These are phyloP conservation scores for Antidorcas marsupialis DNA, from an alignment of 2,113 vertebrate species.

Conservation along the genomic window DNA sequence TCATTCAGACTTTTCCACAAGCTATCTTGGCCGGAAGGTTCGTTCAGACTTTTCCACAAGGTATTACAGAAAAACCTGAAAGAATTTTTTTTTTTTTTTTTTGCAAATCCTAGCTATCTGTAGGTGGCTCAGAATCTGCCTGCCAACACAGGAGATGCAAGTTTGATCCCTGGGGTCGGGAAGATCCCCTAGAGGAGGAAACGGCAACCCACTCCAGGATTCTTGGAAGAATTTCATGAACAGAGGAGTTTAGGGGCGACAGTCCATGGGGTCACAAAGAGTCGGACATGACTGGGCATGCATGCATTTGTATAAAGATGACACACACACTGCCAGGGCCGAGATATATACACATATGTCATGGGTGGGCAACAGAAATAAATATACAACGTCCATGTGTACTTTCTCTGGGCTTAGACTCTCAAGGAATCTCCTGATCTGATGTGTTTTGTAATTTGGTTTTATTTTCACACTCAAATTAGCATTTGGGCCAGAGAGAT, in stretches of 20 bases:
- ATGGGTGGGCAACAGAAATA: background rate
- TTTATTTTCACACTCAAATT: background rate
- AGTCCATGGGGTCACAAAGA: background rate
- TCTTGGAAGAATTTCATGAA: background rate
- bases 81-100: background rate
- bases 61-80: background rate
- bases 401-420: background rate
- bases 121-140: background rate
- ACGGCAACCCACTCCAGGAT: background rate
- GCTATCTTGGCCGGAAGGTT: background rate
- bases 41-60: background rate
- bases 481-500: accelerated
- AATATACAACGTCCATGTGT: accelerated
- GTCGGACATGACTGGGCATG: accelerated
- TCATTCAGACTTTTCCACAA: background rate
- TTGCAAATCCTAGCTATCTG: background rate
- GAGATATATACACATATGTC: accelerated
- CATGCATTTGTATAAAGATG: accelerated
- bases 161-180: background rate
- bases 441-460: accelerated
- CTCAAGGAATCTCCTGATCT: background rate
- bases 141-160: background rate
- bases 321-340: accelerated
- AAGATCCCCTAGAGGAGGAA: background rate
- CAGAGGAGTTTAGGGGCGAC: background rate